Evolutionary conservation across 92 coral and sea anemone species (phyloP), one percentile per base, ranked within the genome.

Genomic region (Diadumene lineata): DNA sequence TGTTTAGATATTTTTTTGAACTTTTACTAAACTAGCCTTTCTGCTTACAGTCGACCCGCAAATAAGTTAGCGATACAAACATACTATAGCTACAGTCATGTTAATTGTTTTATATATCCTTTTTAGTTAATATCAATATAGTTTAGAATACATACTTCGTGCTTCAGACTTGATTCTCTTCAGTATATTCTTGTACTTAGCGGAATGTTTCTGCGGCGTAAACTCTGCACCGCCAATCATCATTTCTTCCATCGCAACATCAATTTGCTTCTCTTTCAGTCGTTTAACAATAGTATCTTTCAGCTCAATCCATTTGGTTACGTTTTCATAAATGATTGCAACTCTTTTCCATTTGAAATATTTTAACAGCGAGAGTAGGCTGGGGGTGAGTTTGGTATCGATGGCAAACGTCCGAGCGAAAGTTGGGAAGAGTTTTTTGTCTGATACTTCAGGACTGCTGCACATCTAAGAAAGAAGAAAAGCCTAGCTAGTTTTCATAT

Each of bases 141-240:
- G 9, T 17, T 46, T 3, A 9, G 9, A 7, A 56, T 18, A 64
- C 94, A 43, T 74, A 94, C 97, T 89, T 86, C 97, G 82, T 22
- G 98, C 91, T 68, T 92, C 90, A 11, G 79, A 29, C 60, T 92
- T 94, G 44, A 89, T 87, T 56, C 79, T 64, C 61, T 50, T 82
- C 81, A 94, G 25, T 28, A 82, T 70, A 50, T 58, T 70, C 78
- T 81, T 81, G 78, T 81, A 94, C 44, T 58, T 16, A n/a, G 77
- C 76, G 15, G 90, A 77, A 75, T 92, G 91, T 32, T 83, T 83
- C 70, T 77, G 60, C n/a, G 87, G 97, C 21, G 82, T 78, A 72
- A 87, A 94, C 15, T 26, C 65, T 15, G 89, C 89, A 0, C 92
- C 76, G 0, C 86, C 80, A 34, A 79, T 82, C 82, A 92, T 75